phyloP scores from a whole-genome alignment of 1,140 invertebrate genomes.

The Solen grandis region DNA sequence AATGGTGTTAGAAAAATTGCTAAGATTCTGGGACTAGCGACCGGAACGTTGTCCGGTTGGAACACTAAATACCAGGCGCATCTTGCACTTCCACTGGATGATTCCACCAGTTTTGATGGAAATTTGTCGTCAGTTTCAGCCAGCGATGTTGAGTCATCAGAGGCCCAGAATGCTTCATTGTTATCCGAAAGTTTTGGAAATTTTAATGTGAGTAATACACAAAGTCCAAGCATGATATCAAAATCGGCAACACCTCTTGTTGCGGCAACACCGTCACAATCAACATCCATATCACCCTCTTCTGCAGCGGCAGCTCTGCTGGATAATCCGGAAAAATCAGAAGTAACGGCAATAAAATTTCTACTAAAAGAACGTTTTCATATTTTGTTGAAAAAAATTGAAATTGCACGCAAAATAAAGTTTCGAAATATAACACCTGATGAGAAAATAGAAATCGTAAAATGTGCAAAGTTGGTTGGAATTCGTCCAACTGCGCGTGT shows the following conservation, averaged over 20 bases:
- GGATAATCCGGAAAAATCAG: slow-evolving; percentile 30
- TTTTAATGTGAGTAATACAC: not conserved
- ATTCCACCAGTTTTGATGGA: not conserved
- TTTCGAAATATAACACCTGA: slow-evolving; percentile 42
- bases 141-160: not conserved
- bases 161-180: not conserved
- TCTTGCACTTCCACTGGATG: slow-evolving; percentile 3
- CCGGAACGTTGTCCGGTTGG: slow-evolving; percentile 53
- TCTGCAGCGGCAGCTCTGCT: not conserved
- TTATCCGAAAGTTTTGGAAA: not conserved
- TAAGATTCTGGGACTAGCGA: slow-evolving; percentile 46
- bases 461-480: slow-evolving; percentile 46
- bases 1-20: slow-evolving; percentile 29
- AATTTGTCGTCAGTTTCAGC: not conserved
- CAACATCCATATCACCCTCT: not conserved
- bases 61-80: slow-evolving; percentile 41
- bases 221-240: not conserved
- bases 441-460: slow-evolving; percentile 52
- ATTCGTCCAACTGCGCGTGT: slow-evolving; percentile 49
- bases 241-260: not conserved
- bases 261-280: not conserved
- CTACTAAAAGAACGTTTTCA: slow-evolving; percentile 30
- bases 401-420: slow-evolving; percentile 36
- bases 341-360: slow-evolving; percentile 38
- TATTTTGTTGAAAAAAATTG: slow-evolving; percentile 33